Base-by-base conservation (phyloP, 2,797 vertebrate genomes). In the Gallinago solitaria region DNA sequence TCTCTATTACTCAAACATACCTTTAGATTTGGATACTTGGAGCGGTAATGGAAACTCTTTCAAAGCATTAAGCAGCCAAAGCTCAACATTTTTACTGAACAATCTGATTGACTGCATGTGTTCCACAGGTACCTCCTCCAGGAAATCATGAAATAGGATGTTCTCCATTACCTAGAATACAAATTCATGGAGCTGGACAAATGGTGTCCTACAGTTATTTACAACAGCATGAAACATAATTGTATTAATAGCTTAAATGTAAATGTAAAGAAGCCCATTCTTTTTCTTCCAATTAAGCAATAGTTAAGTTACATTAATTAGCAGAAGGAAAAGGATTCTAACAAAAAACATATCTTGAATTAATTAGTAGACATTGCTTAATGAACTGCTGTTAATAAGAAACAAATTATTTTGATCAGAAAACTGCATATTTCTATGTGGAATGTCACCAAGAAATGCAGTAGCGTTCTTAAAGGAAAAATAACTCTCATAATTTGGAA, bases 11-110 rank as follows among this genome's bases (percentile, higher is more conserved):
- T 53, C 32, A 81, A 81, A 86, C 92, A 28, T 94, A 97, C 97
- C 97, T 96, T 95, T 84, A 78, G 84, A 95, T 87, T 97, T 98
- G 64, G 94, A 96, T 68, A 83, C 81, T 93, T 93, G 96, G 16
- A 98, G 83, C 4, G 10, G 32, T 51, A 96, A 30, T 25, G 97
- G 97, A 71, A 97, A 96, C 8, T 68, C 93, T 81, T 85, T 73
- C 96, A 98, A 73, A 39, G 96, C 95, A 47, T 76, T 93, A 77
- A 97, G 85, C 32, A 97, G 89, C 97, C 97, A 98, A 51, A 85
- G 24, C 83, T 97, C 95, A 70, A 97, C 20, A 19, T 97, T 98
- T 95, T 97, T 97, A 91, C 97, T 96, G 78, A 98, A 98, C 13
- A 73, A 63, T 74, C 53, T 93, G 71, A 98, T 92, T 54, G 82